Evolutionary conservation across 2,797 vertebrate species (phyloP), one percentile per base, ranked within the genome.

Genomic region (Pyrocephalus nanus): DNA sequence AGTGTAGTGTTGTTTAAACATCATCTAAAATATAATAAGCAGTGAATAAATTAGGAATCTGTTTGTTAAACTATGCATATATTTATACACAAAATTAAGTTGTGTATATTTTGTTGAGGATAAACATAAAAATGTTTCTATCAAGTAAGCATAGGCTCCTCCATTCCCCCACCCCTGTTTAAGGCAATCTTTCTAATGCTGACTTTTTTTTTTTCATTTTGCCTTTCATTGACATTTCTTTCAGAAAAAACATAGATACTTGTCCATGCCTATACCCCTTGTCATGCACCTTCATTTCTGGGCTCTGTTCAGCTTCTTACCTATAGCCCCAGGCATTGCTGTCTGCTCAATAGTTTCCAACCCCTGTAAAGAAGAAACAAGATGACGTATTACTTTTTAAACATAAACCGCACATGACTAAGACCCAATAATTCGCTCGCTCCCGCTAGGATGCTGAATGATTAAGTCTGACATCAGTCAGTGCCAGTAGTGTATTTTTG

Each of bases 301-400:
- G 81, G 60, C 88, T 94, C 82, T 93, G 81, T 95, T 91, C 87
- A 88, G 74, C 60, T 93, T 94, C 93, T 95, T 96, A 95, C 87
- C 88, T 93, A 94, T 36, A 96, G 89, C 95, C 95, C 80, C 34
- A 89, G 95, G 95, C 93, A n/a, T 96, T 83, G 79, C 92, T 98
- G 95, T 97, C 94, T 97, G 94, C 86, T 97, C 92, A 96, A 95
- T 96, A 93, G 84, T 89, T 96, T 96, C 88, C 77, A 95, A 89
- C 66, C 93, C 91, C 79, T 97, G 88, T 96, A 95, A 97, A 97
- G 92, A 84, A 96, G 95, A 93, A 96, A 95, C 60, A 94, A 97
- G 93, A 96, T 97, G 95, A 97, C 94, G 94, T 95, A 96, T 96
- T 96, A 97, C 91, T 97, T 92, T 96, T 97, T 95, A 97, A 97